Conservation (phyloP, 2,797 vertebrate species). For the Discoglossus pictus region DNA sequence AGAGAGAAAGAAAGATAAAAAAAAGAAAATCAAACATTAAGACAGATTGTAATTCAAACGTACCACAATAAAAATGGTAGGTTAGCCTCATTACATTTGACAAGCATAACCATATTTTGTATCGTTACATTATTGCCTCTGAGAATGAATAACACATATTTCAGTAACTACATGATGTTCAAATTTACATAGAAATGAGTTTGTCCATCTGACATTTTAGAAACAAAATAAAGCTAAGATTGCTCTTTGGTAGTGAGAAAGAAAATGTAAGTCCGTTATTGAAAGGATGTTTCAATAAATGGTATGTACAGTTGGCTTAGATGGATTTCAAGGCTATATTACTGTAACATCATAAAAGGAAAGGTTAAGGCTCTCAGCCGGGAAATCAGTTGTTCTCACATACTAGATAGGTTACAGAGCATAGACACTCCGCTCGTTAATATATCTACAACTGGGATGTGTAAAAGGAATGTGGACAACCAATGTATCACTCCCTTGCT, state of each 20-base stretch:
- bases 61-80: slow-evolving; percentile 9
- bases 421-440: too few species aligned
- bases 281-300: slow-evolving; percentile 38
- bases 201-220: slow-evolving; percentile 44
- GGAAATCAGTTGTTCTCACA: neutral
- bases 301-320: slow-evolving; percentile 31
- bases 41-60: slow-evolving; percentile 30
- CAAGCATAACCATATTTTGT: neutral
- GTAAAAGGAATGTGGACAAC: too few species aligned
- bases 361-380: neutral
- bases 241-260: slow-evolving; percentile 22
- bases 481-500: too few species aligned
- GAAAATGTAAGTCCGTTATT: slow-evolving; percentile 16
- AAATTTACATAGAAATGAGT: slow-evolving; percentile 29
- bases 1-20: slow-evolving; percentile 55
- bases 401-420: too few species aligned
- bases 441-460: too few species aligned
- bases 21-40: slow-evolving; percentile 55
- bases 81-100: neutral
- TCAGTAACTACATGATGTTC: slow-evolving; percentile 1
- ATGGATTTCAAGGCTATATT: slow-evolving; percentile 21
- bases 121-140: neutral
- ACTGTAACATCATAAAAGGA: slow-evolving; percentile 1
- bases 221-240: slow-evolving; percentile 13
- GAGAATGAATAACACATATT: neutral